Conservation (phyloP, 1,140 invertebrate species). For the Zaprionus lachaisei region DNA sequence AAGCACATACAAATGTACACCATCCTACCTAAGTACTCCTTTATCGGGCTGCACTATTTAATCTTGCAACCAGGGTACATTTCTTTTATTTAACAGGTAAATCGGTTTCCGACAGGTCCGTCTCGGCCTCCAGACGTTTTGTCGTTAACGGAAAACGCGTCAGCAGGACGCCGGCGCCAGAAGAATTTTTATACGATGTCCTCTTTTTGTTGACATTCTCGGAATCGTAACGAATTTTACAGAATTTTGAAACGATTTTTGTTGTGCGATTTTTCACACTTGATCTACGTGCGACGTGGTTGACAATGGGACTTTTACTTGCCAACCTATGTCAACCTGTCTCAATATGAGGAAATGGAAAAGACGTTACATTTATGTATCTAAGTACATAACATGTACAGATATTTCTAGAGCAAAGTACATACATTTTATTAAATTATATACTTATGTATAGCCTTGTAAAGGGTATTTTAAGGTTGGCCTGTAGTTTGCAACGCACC, state of each 20-base stretch:
- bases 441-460: neutral
- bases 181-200: constrained; percentile 48
- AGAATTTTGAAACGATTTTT: constrained; percentile 45
- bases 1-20: constrained; percentile 7
- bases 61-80: constrained; percentile 6
- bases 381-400: neutral
- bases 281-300: constrained; percentile 49
- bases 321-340: constrained; percentile 22
- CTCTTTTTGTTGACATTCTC: constrained; percentile 59
- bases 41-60: constrained; percentile 26
- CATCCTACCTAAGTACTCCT: constrained; percentile 11
- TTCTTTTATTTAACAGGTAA: constrained; percentile 52
- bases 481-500: no score
- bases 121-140: constrained; percentile 36
- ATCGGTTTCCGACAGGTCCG: constrained; percentile 50
- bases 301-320: neutral
- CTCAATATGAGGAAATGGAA: neutral
- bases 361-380: neutral
- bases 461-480: no score
- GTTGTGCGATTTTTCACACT: constrained; percentile 75
- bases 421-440: neutral
- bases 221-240: constrained; percentile 47
- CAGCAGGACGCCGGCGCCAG: constrained; percentile 76
- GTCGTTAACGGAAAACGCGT: constrained; percentile 53
- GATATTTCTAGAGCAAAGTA: neutral